These are phyloP conservation scores for Montipora cactus DNA, from an alignment of 64 coral and sea anemone species.

Conservation along the genomic window DNA sequence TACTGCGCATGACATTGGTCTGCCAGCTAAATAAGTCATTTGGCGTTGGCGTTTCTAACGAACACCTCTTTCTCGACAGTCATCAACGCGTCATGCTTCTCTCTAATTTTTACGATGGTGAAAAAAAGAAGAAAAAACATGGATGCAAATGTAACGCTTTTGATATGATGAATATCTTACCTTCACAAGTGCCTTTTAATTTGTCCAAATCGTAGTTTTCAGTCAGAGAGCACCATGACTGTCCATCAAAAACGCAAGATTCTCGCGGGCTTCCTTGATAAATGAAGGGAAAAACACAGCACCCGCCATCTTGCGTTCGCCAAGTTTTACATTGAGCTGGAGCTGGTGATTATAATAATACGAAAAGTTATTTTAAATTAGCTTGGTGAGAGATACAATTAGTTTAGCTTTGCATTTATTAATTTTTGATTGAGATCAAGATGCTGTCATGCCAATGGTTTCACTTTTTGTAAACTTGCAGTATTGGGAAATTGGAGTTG, in stretches of 20 bases:
- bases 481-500: too few species aligned
- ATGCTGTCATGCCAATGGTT: too few species aligned
- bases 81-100: too few species aligned
- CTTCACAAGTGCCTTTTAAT: background rate
- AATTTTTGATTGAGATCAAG: too few species aligned
- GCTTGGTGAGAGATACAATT: background rate
- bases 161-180: background rate
- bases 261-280: background rate
- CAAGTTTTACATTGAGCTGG: slow-evolving; percentile 21
- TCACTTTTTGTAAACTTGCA: too few species aligned
- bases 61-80: too few species aligned
- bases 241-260: background rate
- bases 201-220: slow-evolving; percentile 15
- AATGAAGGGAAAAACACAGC: slow-evolving; percentile 37
- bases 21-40: background rate
- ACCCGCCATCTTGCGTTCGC: slow-evolving; percentile 37
- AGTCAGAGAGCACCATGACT: slow-evolving; percentile 25
- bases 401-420: background rate
- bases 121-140: background rate
- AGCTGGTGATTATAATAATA: background rate
- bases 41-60: too few species aligned
- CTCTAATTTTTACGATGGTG: background rate
- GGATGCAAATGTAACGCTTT: background rate
- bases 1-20: background rate
- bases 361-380: background rate